Evolutionary conservation across 2,113 vertebrate species (phyloP), one percentile per base, ranked within the genome.

Genomic region (Nesogale talazaci): DNA sequence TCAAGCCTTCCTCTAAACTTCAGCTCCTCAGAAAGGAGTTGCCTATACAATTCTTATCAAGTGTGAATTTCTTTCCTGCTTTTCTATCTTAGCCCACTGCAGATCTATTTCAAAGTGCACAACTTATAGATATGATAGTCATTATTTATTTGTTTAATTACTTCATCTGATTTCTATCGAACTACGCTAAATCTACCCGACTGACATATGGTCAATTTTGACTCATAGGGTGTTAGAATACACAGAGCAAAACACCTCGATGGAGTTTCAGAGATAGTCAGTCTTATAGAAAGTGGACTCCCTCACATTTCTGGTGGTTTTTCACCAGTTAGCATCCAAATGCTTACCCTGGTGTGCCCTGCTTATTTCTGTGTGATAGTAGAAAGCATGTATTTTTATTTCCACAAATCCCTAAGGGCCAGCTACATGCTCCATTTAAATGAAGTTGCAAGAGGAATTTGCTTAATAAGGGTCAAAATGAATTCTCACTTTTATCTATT

Each of bases 1-100:
- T 86, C 42, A 38, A 52, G 3, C 46, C 10, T 84, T n/a, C 57
- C 87, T 88, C 94, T 52, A 90, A 46, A 75, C 72, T 84, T 81
- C 22, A 80, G 5, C 25, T 29, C 5, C 25, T 46, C 34, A 15
- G 36, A 22, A 34, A 93, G 25, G 3, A 75, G 63, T 86, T 63
- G 2, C 40, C 36, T 77, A 12, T 70, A 7, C 19, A 69, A 9
- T 82, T 4, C 10, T n/a, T 79, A 23, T 65, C 81, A 92, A 88
- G 6, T 15, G 27, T 65, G 25, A 40, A 84, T 31, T 5, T 36
- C 14, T 36, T 9, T 65, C 3, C 25, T 31, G 74, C 19, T 20
- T 84, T 4, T 91, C 19, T 63, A 19, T 63, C 57, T 86, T 11
- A 83, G 25, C 3, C 7, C 1, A 36, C 7, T 57, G 23, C n/a